Base-by-base conservation (phyloP, 2,888 invertebrate species). In the Eupithecia insigniata region DNA sequence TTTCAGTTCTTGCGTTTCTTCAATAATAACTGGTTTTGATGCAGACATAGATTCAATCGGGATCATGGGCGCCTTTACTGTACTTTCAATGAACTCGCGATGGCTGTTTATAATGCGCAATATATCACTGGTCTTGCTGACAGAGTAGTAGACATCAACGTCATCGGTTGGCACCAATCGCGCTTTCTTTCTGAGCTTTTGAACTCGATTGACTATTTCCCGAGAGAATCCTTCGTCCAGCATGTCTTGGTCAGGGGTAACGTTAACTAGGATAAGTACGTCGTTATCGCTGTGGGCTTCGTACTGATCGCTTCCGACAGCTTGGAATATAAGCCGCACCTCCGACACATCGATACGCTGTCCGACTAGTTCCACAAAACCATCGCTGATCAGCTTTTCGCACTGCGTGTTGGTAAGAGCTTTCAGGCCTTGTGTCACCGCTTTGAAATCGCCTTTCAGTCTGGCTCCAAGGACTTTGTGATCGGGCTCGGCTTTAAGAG, bases 151-250 rank as follows among this genome's bases (percentile, higher is more conserved):
- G 16, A 98, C 97, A 60, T 96, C 95, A 7, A 99, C 98, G 76
- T 97, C 96, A 91, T 99, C 99, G 0, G 98, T 97, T 0, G 99
- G 99, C 30, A 98, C 97, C 46, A 99, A 95, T 83, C 97, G 97
- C 0, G 98, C 99, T 92, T 99, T 98, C 91, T 99, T 99, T 73
- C 99, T 95, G 16, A 99, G 94, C 89, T 99, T 99, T 88, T 99
- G 99, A 39, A 99, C 96, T 71, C 99, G 96, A 88, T 99, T 99
- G 74, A 99, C 97, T 32, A 99, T 96, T 93, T 99, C 99, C 73
- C 99, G 95, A 0, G 99, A 98, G 77, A 98, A 95, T 12, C 99
- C 99, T 94, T 99, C 99, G 85, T 99, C 98, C 76, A 98, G 95
- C 96, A 99, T 97, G 34, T 96, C 96, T 84, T 98, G 97, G 87